These are phyloP conservation scores for Neoarius graeffei DNA, from an alignment of 2,113 vertebrate genomes.

Conservation along the genomic window DNA sequence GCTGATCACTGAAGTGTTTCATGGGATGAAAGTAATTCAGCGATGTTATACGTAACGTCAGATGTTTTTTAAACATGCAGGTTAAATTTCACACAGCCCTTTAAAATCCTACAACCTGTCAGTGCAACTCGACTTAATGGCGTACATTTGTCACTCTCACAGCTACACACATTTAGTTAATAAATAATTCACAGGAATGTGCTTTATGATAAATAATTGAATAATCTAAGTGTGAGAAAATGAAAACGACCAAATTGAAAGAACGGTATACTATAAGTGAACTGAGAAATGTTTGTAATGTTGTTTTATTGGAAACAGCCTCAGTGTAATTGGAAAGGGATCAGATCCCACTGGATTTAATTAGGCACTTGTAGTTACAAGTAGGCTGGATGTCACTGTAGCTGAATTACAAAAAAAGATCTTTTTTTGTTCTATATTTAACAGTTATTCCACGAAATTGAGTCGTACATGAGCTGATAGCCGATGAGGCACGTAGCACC, in stretches of 20 bases:
- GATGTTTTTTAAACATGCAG: not conserved
- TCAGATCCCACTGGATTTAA: not conserved
- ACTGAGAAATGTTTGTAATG: not conserved
- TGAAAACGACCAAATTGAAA: not conserved
- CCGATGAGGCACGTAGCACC: too few species aligned
- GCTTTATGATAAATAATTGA: slow-evolving; percentile 2
- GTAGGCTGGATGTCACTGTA: not conserved
- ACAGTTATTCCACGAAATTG: too few species aligned
- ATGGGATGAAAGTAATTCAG: not conserved
- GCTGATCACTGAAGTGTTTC: slow-evolving; percentile 20
- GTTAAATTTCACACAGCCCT: not conserved
- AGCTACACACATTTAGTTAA: not conserved
- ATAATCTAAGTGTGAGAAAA: not conserved
- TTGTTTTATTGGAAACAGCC: not conserved
- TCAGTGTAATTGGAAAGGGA: not conserved
- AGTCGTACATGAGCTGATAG: too few species aligned
- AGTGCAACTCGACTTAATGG: not conserved
- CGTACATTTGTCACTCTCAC: not conserved
- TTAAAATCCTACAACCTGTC: not conserved
- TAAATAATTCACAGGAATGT: not conserved
- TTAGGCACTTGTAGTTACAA: not conserved
- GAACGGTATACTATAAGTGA: not conserved
- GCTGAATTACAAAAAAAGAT: not conserved
- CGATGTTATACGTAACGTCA: not conserved
- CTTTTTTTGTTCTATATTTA: too few species aligned